These are phyloP conservation scores for Glaucidium brasilianum DNA, from an alignment of 2,113 vertebrate genomes.

Conservation along the genomic window DNA sequence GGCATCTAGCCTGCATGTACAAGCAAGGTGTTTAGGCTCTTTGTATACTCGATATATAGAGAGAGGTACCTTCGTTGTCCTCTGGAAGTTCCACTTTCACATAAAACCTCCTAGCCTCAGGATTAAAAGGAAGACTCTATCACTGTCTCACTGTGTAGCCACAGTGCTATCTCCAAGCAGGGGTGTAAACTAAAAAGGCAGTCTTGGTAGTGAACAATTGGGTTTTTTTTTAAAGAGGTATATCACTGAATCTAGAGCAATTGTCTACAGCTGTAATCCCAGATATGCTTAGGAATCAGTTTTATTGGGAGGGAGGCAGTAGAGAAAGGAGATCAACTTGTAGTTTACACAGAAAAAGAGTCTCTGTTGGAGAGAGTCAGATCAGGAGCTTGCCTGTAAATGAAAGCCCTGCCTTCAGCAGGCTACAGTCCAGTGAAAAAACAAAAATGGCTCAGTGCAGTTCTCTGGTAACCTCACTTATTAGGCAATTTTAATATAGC, in stretches of 20 bases:
- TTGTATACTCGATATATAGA: background rate
- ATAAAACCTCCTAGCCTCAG: background rate
- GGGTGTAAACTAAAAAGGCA: background rate
- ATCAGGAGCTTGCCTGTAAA: background rate
- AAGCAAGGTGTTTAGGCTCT: background rate
- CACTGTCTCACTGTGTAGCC: background rate
- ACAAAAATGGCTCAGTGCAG: background rate
- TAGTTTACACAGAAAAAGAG: background rate
- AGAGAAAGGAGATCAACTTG: background rate
- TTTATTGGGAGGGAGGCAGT: fast-evolving
- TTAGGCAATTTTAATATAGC: slow-evolving; percentile 27
- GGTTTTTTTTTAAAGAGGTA: background rate
- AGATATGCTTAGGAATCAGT: background rate
- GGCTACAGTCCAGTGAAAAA: background rate
- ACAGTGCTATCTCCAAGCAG: background rate
- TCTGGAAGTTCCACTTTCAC: background rate
- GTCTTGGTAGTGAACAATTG: background rate
- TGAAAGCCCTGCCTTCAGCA: background rate
- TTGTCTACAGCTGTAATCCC: background rate
- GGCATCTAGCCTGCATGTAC: background rate
- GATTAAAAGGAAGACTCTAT: background rate
- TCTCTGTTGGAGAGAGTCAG: background rate
- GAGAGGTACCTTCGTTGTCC: background rate
- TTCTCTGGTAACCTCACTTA: slow-evolving; percentile 15
- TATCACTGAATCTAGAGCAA: background rate